Percentiles rank a stretch among this genome's conserved stretches.
Evolutionary conservation across 2,113 vertebrate species (phyloP).

Genomic region (Gallinago media): DNA sequence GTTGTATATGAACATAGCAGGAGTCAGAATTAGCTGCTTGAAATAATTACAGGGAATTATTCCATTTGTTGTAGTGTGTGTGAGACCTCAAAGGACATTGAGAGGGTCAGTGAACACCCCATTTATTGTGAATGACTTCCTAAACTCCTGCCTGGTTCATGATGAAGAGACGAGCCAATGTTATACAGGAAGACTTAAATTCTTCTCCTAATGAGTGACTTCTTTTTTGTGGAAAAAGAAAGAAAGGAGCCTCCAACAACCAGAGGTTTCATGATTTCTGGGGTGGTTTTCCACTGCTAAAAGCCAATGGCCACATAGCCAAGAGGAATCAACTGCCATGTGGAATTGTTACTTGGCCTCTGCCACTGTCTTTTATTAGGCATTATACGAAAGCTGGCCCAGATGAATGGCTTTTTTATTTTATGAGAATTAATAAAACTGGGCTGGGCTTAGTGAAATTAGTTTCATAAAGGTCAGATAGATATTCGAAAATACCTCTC

Average conservation of each 20-base stretch:
- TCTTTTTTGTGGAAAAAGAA: neutral
- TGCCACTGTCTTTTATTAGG: neutral
- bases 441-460: neutral
- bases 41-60: neutral
- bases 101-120: neutral
- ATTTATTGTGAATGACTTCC: neutral
- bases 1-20: accelerated
- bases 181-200: neutral
- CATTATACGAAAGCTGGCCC: neutral
- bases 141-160: neutral
- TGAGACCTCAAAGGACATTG: neutral
- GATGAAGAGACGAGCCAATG: neutral
- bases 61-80: neutral
- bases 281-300: neutral
- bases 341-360: neutral
- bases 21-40: neutral
- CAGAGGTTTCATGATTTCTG: neutral
- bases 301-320: neutral
- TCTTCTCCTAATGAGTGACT: neutral
- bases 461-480: conserved; percentile 18
- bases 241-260: neutral
- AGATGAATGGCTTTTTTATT: neutral
- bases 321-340: neutral
- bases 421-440: conserved; percentile 27
- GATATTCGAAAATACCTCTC: neutral